A percentile compares a stretch with the other conserved stretches of the same genome.
Conservation (phyloP, 2,113 vertebrate species). For the Ciconia boyciana region DNA sequence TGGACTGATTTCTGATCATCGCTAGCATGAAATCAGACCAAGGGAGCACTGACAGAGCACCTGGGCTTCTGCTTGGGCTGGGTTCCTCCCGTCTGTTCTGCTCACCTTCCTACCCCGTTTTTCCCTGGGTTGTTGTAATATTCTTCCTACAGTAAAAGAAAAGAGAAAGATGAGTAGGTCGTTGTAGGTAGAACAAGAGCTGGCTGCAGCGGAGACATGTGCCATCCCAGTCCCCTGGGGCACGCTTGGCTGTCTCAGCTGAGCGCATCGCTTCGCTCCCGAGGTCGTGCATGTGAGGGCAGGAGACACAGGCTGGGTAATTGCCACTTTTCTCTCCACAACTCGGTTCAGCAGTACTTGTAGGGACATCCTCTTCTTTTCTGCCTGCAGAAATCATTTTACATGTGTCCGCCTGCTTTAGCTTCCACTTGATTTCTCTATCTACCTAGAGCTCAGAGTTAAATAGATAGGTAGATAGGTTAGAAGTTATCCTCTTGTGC, state of each 20-base stretch:
- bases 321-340: neutral
- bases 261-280: fast-evolving
- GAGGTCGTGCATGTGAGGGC: neutral
- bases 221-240: neutral
- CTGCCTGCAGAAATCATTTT: slow-evolving; percentile 23
- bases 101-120: fast-evolving
- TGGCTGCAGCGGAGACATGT: neutral
- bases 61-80: neutral
- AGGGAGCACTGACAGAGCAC: neutral
- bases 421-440: slow-evolving; percentile 14
- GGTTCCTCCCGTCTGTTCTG: neutral
- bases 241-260: neutral
- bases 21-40: neutral
- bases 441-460: neutral
- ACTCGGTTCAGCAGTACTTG: neutral
- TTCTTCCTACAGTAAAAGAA: neutral
- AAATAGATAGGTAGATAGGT: neutral
- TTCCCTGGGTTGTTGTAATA: neutral
- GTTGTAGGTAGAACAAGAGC: neutral
- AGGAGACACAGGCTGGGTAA: neutral
- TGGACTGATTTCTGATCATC: neutral
- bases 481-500: slow-evolving; percentile 41
- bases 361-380: neutral
- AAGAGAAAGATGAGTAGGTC: neutral
- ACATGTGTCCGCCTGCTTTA: neutral